Base-by-base conservation (phyloP, 2,797 vertebrate genomes). In the Sebastolobus alascanus region DNA sequence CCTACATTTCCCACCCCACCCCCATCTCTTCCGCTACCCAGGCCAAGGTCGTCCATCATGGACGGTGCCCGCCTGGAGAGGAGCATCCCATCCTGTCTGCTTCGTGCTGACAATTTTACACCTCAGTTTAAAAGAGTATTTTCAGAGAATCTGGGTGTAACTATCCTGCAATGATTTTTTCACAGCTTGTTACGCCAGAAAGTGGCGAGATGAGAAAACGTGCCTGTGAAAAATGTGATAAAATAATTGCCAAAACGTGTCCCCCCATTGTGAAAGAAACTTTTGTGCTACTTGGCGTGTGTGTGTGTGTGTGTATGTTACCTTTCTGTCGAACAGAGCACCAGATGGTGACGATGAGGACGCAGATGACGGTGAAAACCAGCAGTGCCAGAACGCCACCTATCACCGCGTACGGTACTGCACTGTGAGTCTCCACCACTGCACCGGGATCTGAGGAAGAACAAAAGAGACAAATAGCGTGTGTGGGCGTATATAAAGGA, bases 251-350 rank as follows among this genome's bases (percentile, higher is more conserved):
- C 16, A 65, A 85, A 59, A 78, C 13, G 13, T 52, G 72, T 50
- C 29, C 43, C 11, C 33, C 31, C 58, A 40, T 66, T 18, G 14
- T 56, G 52, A 63, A 58, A 65, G 12, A 72, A 82, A 50, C 35
- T 25, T 77, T 31, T 60, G 58, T 73, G 78, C 67, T 20, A 61
- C 33, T 50, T 37, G 20, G 37, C 11, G 37, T 40, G 38, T 40
- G 40, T 40, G 38, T 18, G 65, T 18, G 64, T 52, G 40, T 33
- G 35, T 60, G 63, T 13, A 40, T 43, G 73, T 96, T 92, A 98
- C 97, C 97, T 97, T 98, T 98, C 94, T 98, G 97, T 81, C 97
- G 95, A 65, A 98, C 97, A 0, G 97, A 97, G 94, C 97, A 97
- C 97, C 97, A 98, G 87, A 98, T 97, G 95, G 97, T 97, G 92